Evolutionary conservation across 2,797 vertebrate genomes (phyloP), one percentile per base, ranked within the genome.

Genomic region (Crypturellus tataupa): DNA sequence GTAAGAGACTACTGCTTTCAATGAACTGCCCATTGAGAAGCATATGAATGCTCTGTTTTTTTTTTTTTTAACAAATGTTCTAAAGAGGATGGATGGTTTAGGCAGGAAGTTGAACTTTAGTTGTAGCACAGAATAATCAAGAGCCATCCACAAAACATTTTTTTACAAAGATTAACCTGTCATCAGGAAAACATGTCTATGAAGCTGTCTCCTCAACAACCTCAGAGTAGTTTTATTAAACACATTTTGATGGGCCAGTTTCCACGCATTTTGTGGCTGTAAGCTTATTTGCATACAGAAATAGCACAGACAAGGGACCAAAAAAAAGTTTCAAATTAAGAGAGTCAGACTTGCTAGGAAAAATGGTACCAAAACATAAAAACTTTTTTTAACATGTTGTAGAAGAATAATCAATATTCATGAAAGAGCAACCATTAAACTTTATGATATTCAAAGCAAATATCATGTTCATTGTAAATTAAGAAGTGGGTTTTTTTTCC

Each of bases 91-190:
- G 1, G 65, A 10, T 55, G 25, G 10, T 85, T 80, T 17, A 81
- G 21, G 19, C 5, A 67, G 37, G 60, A 51, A 55, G 6, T 65
- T 2, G 16, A 53, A 60, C 58, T 81, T 81, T 49, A 87, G 69
- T 9, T 81, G 70, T 20, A 59, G 8, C 2, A 3, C 11, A 40
- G 27, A 80, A 56, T 11, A 88, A 78, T 56, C 17, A 20, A 56
- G 55, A 90, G 59, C 0, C 1, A 63, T 8, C 0, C 0, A 51
- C 1, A 5, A 80, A 91, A 33, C 4, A 39, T 27, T 13, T 85
- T 85, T 62, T 24, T 62, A 16, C 24, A 42, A 18, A 40, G 46
- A 16, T 44, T 62, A n/a, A 7, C 35, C 76, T 79, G 65, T 55
- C 83, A 42, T 46, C 1, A 80, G 24, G 40, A 33, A 60, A 37